Percentiles rank a stretch among this genome's conserved stretches.
These are phyloP conservation scores for Heliconius erato DNA, from an alignment of 2,888 invertebrate species.

Conservation along the genomic window DNA sequence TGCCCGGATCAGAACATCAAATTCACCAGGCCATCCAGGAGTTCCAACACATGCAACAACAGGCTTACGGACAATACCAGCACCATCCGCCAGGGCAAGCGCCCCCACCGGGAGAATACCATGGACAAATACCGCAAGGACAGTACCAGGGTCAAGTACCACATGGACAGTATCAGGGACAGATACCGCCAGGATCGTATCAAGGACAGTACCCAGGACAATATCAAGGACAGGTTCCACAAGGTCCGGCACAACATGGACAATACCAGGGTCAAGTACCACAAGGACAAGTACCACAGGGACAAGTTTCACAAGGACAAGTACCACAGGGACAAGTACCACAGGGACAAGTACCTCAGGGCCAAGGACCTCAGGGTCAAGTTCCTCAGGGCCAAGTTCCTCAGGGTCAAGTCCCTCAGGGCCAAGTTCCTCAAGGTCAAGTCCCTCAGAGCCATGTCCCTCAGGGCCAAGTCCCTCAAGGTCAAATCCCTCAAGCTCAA, in stretches of 20 bases:
- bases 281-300: slow-evolving; percentile 51
- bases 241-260: slow-evolving; percentile 43
- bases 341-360: slow-evolving; percentile 52
- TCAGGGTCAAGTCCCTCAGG: background rate
- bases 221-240: slow-evolving; percentile 51
- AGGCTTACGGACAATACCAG: slow-evolving; percentile 58
- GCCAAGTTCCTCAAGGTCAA: background rate
- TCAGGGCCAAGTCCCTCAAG: background rate
- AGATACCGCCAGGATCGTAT: slow-evolving; percentile 47
- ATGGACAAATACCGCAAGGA: slow-evolving; percentile 49
- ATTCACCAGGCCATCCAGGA: slow-evolving; percentile 71
- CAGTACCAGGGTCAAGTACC: slow-evolving; percentile 33
- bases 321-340: slow-evolving; percentile 52
- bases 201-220: slow-evolving; percentile 47
- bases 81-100: slow-evolving; percentile 55
- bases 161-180: slow-evolving; percentile 45
- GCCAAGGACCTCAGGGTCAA: background rate
- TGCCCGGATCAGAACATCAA: slow-evolving; percentile 77
- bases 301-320: slow-evolving; percentile 40
- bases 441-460: background rate
- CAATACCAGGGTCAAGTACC: slow-evolving; percentile 50
- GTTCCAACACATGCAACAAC: slow-evolving; percentile 59
- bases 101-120: slow-evolving; percentile 41
- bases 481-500: background rate
- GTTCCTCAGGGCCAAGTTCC: background rate